Percentiles rank a stretch among this genome's conserved stretches.
Evolutionary conservation across 2,797 vertebrate species (phyloP).

Genomic region (Tangara arthus): DNA sequence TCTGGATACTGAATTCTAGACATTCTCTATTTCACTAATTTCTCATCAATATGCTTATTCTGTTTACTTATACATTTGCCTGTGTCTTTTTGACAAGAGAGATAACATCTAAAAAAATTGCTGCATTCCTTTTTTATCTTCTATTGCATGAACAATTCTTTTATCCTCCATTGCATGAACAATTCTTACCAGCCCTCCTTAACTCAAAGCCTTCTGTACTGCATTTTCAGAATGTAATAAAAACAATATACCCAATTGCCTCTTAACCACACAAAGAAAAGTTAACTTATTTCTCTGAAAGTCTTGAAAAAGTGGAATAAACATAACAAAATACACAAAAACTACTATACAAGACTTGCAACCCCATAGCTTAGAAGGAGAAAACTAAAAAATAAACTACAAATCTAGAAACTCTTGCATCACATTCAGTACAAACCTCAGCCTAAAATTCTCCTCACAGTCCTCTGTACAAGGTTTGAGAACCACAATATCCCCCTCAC

Average conservation of each 20-base stretch:
- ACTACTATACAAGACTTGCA: not conserved
- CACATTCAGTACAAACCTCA: not conserved
- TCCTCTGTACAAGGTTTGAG: not conserved
- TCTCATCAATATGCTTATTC: not conserved
- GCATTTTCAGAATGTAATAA: not conserved
- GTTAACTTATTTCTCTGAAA: not conserved
- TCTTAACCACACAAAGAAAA: not conserved
- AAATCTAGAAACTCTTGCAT: not conserved
- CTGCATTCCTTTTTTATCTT: not conserved
- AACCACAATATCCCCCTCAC: not conserved
- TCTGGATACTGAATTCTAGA: not conserved
- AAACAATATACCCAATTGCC: fast-evolving
- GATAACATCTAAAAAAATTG: not conserved
- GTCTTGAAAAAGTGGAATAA: not conserved
- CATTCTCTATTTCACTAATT: not conserved
- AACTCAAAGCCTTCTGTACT: not conserved
- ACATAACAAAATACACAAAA: not conserved
- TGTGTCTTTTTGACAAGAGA: not conserved
- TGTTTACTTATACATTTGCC: not conserved
- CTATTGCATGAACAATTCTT: not conserved
- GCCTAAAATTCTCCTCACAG: not conserved
- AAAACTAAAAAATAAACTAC: not conserved
- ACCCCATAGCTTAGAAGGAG: not conserved
- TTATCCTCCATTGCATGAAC: not conserved
- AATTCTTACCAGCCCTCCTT: not conserved